phyloP scores from a whole-genome alignment of 2,113 vertebrate genomes.

The Pica pica region DNA sequence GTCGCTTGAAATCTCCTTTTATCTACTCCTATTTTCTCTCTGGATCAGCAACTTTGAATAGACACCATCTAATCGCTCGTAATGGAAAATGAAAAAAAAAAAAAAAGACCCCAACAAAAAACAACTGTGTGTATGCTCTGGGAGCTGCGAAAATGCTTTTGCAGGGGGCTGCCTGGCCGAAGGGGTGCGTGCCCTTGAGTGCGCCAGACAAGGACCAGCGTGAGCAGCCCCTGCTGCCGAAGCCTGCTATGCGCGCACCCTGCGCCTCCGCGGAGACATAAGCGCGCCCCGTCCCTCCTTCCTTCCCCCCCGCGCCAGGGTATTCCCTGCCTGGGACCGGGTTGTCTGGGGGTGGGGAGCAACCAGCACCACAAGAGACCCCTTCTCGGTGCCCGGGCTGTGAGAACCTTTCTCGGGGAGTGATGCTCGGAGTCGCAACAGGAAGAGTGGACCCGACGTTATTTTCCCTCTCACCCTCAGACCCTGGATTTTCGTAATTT shows the following conservation, averaged over 20 bases:
- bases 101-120: background rate
- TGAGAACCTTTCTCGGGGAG: background rate
- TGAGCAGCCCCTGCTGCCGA: background rate
- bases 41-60: slow-evolving; percentile 96
- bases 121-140: background rate
- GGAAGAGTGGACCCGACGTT: background rate
- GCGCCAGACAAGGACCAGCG: background rate
- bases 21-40: slow-evolving; percentile 89
- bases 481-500: background rate
- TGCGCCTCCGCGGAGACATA: background rate
- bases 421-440: background rate
- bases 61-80: slow-evolving; percentile 91
- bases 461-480: background rate
- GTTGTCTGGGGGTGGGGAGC: background rate
- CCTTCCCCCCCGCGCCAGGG: background rate
- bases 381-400: background rate
- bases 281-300: rapidly evolving
- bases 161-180: background rate
- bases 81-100: slow-evolving; percentile 63
- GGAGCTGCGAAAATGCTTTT: slow-evolving; percentile 73
- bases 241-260: background rate
- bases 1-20: slow-evolving; percentile 97
- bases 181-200: background rate
- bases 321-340: background rate
- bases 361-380: background rate